Conservation (phyloP, 2,888 invertebrate species). For the Panzeria rudis region DNA sequence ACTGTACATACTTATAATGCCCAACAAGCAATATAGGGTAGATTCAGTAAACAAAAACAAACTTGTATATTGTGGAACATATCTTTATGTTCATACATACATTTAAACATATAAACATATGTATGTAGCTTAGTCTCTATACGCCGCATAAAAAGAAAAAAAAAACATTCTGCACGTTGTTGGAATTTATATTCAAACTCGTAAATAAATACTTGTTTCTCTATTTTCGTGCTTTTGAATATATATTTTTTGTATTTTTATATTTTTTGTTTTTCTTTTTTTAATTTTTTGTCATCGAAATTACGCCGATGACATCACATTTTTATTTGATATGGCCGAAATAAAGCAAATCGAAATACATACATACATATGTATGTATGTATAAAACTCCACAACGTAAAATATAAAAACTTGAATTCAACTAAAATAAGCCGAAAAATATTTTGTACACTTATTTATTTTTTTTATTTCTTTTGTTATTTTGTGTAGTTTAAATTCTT, state of each 20-base stretch:
- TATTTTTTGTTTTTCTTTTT: constrained; percentile 26
- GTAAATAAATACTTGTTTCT: constrained; percentile 15
- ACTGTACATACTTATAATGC: too few relatives aligned
- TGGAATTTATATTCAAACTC: constrained; percentile 16
- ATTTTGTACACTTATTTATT: background rate
- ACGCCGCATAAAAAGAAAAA: background rate
- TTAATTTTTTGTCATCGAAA: constrained; percentile 59
- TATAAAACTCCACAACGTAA: background rate
- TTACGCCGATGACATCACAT: constrained; percentile 67
- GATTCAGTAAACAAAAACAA: too few relatives aligned
- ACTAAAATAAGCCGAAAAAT: constrained; percentile 10
- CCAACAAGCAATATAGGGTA: too few relatives aligned
- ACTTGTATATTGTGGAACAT: too few relatives aligned
- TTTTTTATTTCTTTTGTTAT: background rate
- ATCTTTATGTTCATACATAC: too few relatives aligned
- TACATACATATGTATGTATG: too few relatives aligned
- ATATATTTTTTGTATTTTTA: constrained; percentile 18
- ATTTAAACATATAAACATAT: too few relatives aligned
- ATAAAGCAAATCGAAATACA: constrained; percentile 28
- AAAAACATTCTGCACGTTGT: constrained; percentile 36
- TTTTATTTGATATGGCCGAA: constrained; percentile 54
- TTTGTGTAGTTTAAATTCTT: too few relatives aligned
- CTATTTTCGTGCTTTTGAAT: constrained; percentile 29
- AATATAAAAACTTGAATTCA: constrained; percentile 22
- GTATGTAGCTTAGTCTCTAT: too few relatives aligned